Evolutionary conservation across 2,888 invertebrate genomes (phyloP).

Genomic region (Chromoteleia sp.): DNA sequence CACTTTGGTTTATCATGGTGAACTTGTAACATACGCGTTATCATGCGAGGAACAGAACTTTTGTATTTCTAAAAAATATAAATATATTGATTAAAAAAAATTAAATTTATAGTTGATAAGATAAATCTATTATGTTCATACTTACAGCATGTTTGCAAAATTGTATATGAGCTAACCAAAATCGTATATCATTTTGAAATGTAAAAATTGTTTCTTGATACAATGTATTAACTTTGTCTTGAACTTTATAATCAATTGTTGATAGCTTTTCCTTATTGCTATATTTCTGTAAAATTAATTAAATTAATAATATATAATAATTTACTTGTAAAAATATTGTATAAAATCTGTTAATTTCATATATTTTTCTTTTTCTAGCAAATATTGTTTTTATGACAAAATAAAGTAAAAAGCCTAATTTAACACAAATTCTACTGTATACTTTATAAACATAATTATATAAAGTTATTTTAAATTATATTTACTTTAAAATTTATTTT

Average conservation of each 20-base stretch:
- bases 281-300: constrained; percentile 80
- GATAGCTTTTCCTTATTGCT: constrained; percentile 87
- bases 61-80: constrained; percentile 80
- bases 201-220: constrained; percentile 89
- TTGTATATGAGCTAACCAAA: constrained; percentile 92
- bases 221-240: constrained; percentile 89
- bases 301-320: not conserved
- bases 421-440: too few species aligned
- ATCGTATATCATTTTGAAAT: constrained; percentile 90
- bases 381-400: too few species aligned
- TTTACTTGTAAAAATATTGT: too few species aligned
- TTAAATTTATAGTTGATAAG: too few species aligned
- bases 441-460: too few species aligned
- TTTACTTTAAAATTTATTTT: not conserved
- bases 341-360: too few species aligned
- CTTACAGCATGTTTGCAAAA: constrained; percentile 90
- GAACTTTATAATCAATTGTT: constrained; percentile 89
- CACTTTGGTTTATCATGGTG: constrained; percentile 90
- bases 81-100: too few species aligned
- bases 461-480: too few species aligned
- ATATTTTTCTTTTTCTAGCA: too few species aligned
- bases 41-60: constrained; percentile 80
- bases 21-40: constrained; percentile 86
- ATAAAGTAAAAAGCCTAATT: too few species aligned
- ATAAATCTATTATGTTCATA: constrained; percentile 61